phyloP scores from a whole-genome alignment of 2,797 vertebrate species.

The Intellagama lesueurii region DNA sequence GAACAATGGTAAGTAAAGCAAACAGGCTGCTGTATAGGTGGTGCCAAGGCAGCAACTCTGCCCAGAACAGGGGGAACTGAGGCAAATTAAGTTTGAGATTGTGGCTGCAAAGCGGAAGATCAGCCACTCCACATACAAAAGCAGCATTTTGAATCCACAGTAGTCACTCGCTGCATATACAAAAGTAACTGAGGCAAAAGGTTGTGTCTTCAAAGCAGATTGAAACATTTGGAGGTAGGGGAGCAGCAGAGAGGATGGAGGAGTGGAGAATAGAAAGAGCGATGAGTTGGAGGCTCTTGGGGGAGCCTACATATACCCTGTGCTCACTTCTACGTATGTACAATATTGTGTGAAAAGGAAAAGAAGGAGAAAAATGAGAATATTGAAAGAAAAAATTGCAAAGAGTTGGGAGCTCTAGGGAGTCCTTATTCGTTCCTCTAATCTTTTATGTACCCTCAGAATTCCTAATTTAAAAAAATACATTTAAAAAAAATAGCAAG shows the following conservation, averaged over 20 bases:
- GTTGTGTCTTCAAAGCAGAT: not conserved
- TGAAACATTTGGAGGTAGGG: not conserved
- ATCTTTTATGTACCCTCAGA: not conserved
- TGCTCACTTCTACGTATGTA: not conserved
- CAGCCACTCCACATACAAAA: not conserved
- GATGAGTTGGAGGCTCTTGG: not conserved
- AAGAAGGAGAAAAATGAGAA: not conserved
- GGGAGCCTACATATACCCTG: not conserved
- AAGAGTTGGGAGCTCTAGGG: not conserved
- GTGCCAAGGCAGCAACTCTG: not conserved
- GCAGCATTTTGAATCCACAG: not conserved
- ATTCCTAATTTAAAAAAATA: not conserved
- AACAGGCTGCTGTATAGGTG: not conserved
- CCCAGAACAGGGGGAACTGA: not conserved
- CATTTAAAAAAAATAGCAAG: not conserved
- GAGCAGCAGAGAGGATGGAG: not conserved
- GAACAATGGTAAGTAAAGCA: not conserved
- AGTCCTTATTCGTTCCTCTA: not conserved
- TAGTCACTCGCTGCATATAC: not conserved
- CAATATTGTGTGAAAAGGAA: not conserved
- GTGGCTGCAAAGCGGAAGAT: not conserved
- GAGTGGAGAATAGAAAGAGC: not conserved
- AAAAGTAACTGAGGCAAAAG: not conserved
- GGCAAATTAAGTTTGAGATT: not conserved
- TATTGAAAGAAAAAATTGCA: not conserved